Evolutionary conservation across 2,113 vertebrate species (phyloP).

Genomic region (Balaenoptera acutorostrata): DNA sequence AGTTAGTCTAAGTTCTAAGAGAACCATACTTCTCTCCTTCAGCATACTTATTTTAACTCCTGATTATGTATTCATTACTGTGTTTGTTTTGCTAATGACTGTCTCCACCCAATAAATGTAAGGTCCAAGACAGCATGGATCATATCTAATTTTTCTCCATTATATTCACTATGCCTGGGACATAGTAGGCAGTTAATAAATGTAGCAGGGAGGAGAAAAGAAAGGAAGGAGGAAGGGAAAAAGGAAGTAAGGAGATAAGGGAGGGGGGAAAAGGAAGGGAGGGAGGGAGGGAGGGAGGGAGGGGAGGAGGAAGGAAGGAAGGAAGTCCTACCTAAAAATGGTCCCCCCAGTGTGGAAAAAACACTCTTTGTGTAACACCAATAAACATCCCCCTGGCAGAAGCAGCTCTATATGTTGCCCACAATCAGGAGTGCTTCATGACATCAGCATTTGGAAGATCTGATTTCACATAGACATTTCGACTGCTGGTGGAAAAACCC

Average conservation of each 20-base stretch:
- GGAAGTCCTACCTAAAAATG: not conserved
- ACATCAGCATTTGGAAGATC: not conserved
- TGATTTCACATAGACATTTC: not conserved
- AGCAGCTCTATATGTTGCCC: not conserved
- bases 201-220: not conserved
- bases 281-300: not conserved
- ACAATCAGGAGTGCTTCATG: not conserved
- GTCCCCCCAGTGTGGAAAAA: not conserved
- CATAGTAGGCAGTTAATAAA: not conserved
- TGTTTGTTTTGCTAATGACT: not conserved
- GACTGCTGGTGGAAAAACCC: not conserved
- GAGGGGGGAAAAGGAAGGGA: rapidly evolving
- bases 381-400: not conserved
- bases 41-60: not conserved
- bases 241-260: not conserved
- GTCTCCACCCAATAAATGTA: not conserved
- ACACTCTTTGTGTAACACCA: not conserved
- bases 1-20: not conserved
- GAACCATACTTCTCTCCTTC: not conserved
- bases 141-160: not conserved
- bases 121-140: not conserved
- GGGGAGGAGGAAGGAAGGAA: no score
- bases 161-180: not conserved
- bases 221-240: not conserved
- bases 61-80: not conserved